Percentiles rank a stretch among this genome's conserved stretches.
Evolutionary conservation across 1,140 invertebrate species (phyloP).

Genomic region (Atta texana): DNA sequence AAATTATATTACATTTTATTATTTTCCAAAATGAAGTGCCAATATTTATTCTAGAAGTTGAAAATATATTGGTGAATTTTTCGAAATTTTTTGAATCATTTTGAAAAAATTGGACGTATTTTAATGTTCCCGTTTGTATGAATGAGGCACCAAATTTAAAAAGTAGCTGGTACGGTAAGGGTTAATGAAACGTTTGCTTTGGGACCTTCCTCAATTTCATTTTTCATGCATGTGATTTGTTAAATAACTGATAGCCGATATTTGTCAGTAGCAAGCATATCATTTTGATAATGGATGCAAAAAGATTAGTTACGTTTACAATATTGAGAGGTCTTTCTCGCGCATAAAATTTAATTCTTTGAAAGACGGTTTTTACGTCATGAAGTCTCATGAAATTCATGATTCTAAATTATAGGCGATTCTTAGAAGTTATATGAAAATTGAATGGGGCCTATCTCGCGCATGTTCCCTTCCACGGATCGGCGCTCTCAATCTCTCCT

Average conservation of each 20-base stretch:
- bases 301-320: conserved; percentile 18
- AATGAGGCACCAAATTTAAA: no score
- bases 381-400: conserved; percentile 51
- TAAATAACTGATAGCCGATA: conserved; percentile 9
- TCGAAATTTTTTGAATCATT: no score
- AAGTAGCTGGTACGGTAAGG: no score
- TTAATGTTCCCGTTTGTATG: no score
- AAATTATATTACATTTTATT: no score
- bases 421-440: conserved; percentile 30
- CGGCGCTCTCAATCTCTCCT: neutral
- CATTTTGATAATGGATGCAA: conserved; percentile 70
- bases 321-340: conserved; percentile 16
- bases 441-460: conserved; percentile 27
- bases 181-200: conserved; percentile 21
- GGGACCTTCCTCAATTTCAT: neutral
- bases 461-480: neutral
- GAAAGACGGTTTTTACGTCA: conserved; percentile 28
- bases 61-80: no score
- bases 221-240: conserved; percentile 60
- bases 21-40: no score
- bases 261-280: conserved; percentile 31
- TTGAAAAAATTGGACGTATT: no score
- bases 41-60: no score
- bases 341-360: conserved; percentile 49
- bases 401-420: conserved; percentile 2